phyloP scores from a whole-genome alignment of 2,888 invertebrate genomes.

The Dicyrtoma fusca region DNA sequence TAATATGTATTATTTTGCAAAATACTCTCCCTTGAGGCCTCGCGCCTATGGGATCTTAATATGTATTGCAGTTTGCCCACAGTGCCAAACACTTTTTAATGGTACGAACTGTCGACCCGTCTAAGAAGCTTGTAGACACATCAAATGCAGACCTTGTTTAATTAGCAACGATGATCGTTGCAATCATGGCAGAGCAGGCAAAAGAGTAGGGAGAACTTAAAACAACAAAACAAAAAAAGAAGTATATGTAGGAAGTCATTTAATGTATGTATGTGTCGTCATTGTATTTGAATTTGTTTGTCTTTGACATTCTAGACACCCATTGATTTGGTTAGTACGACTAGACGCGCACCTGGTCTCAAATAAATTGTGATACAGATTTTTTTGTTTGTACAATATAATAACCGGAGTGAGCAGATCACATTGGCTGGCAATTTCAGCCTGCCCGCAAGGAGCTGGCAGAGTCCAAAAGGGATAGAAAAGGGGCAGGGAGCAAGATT shows the following conservation, averaged over 20 bases:
- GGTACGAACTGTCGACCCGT: slow-evolving; percentile 43
- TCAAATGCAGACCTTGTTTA: slow-evolving; percentile 52
- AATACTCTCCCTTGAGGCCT: too few relatives aligned
- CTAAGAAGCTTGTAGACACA: slow-evolving; percentile 51
- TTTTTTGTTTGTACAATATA: too few relatives aligned
- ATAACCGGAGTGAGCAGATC: too few relatives aligned
- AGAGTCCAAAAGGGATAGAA: too few relatives aligned
- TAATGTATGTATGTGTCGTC: not conserved
- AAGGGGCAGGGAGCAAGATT: too few relatives aligned
- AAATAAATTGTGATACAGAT: too few relatives aligned
- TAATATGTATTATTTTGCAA: too few relatives aligned
- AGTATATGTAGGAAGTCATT: not conserved
- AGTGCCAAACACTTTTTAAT: slow-evolving; percentile 46
- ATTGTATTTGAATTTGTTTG: not conserved
- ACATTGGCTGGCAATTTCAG: too few relatives aligned
- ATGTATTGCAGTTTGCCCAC: slow-evolving; percentile 45
- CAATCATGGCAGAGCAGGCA: slow-evolving; percentile 41
- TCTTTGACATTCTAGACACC: not conserved
- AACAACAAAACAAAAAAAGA: not conserved
- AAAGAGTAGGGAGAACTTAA: slow-evolving; percentile 11
- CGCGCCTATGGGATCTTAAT: too few relatives aligned
- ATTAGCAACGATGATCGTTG: slow-evolving; percentile 51
- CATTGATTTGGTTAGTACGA: not conserved
- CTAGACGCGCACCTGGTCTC: not conserved
- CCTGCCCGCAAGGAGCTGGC: too few relatives aligned